Conservation (phyloP, 2,797 vertebrate genomes). For the Scyliorhinus canicula region DNA sequence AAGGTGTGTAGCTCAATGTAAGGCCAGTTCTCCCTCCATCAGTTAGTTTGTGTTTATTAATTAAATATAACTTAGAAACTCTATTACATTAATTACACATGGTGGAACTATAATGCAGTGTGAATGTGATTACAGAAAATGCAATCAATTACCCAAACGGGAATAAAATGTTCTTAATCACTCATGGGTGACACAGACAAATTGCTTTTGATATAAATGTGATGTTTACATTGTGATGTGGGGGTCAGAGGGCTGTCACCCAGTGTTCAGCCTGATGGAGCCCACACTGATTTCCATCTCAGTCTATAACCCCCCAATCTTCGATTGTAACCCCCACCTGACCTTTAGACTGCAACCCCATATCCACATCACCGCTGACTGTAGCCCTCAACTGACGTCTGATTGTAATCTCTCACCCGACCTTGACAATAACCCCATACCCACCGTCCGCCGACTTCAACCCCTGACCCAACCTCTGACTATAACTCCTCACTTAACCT, state of each 20-base stretch:
- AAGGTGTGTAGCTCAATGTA: neutral
- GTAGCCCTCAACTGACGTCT: too few species aligned
- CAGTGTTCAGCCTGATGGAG: neutral
- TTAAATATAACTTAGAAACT: neutral
- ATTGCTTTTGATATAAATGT: neutral
- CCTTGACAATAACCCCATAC: neutral
- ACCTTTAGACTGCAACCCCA: neutral
- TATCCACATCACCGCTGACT: too few species aligned
- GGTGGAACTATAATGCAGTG: neutral
- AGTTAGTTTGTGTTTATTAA: neutral
- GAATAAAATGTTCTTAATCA: neutral
- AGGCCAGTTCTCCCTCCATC: neutral
- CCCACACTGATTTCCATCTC: too few species aligned
- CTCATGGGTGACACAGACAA: neutral
- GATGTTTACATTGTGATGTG: neutral
- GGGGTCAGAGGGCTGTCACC: neutral
- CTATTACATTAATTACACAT: neutral
- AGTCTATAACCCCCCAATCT: too few species aligned
- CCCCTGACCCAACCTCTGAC: neutral
- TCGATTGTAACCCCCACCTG: too few species aligned
- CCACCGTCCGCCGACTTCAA: neutral
- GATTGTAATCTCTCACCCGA: neutral
- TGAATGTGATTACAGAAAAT: neutral
- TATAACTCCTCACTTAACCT: too few species aligned
- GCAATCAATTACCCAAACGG: neutral